Percentiles rank a stretch among this genome's conserved stretches.
Evolutionary conservation across 1,140 invertebrate species (phyloP).

Genomic region (Calephelis virginiensis): DNA sequence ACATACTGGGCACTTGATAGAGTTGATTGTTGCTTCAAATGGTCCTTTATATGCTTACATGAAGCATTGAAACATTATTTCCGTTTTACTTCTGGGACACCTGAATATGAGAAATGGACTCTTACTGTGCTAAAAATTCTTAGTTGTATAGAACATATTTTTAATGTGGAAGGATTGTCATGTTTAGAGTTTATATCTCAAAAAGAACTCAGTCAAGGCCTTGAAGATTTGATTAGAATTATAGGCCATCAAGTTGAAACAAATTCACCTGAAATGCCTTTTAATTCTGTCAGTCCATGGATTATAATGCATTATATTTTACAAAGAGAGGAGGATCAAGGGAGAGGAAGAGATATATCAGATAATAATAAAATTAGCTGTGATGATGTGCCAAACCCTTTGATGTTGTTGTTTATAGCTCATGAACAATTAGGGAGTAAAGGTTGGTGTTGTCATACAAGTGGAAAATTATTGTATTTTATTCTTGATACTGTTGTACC

Average conservation of each 20-base stretch:
- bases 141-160: slow-evolving; percentile 82
- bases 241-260: slow-evolving; percentile 85
- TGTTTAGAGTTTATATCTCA: slow-evolving; percentile 78
- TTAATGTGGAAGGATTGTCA: slow-evolving; percentile 78
- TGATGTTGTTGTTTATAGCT: slow-evolving; percentile 88
- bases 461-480: slow-evolving; percentile 88
- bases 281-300: slow-evolving; percentile 88
- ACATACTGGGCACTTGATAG: slow-evolving; percentile 82
- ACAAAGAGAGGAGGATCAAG: slow-evolving; percentile 80
- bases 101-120: slow-evolving; percentile 82
- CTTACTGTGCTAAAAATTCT: slow-evolving; percentile 83
- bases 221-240: slow-evolving; percentile 87
- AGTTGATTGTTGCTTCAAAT: slow-evolving; percentile 84
- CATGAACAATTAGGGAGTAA: slow-evolving; percentile 91
- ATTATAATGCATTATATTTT: slow-evolving; percentile 89
- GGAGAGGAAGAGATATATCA: slow-evolving; percentile 46
- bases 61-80: slow-evolving; percentile 81
- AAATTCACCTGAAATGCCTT: slow-evolving; percentile 82
- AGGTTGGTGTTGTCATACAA: slow-evolving; percentile 87
- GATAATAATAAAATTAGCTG: slow-evolving; percentile 77
- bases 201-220: slow-evolving; percentile 81
- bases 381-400: slow-evolving; percentile 84
- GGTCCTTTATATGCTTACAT: slow-evolving; percentile 86
- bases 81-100: slow-evolving; percentile 68
- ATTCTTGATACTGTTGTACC: slow-evolving; percentile 86